Conservation (phyloP, 2,888 invertebrate genomes). For the Acleris laterana region DNA sequence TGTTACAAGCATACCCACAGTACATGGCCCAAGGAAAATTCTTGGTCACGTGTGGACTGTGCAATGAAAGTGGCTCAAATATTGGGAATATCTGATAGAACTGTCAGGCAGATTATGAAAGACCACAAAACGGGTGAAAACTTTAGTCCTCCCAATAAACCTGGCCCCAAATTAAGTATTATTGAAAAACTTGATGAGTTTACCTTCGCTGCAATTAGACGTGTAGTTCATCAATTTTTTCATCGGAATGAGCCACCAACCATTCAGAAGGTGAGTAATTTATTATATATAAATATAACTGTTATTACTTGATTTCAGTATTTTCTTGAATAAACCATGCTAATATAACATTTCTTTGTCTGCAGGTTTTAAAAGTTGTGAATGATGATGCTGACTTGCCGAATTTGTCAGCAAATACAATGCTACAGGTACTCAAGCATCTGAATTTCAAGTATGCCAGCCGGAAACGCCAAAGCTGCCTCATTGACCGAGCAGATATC, state of each 20-base stretch:
- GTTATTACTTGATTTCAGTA: too few relatives aligned
- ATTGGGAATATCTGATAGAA: conserved; percentile 8
- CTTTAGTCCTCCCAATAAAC: conserved; percentile 10
- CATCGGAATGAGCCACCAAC: neutral
- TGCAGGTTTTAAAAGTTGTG: too few relatives aligned
- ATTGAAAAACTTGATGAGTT: conserved; percentile 9
- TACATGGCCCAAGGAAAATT: conserved; percentile 6
- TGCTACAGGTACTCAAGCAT: conserved; percentile 6
- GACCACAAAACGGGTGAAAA: conserved; percentile 7
- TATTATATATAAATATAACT: too few relatives aligned
- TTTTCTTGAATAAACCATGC: too few relatives aligned
- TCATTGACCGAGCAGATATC: conserved; percentile 7
- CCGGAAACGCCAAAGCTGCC: conserved; percentile 9
- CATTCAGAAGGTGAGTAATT: too few relatives aligned
- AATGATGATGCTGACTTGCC: too few relatives aligned
- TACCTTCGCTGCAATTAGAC: conserved; percentile 5
- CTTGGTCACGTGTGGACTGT: conserved; percentile 7
- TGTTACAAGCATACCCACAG: conserved; percentile 9
- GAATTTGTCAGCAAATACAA: neutral
- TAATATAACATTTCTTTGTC: too few relatives aligned
- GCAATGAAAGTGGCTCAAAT: conserved; percentile 8
- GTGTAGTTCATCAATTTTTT: neutral
- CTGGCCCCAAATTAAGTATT: conserved; percentile 2
- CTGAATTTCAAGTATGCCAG: conserved; percentile 11
- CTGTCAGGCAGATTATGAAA: conserved; percentile 7